Conservation (phyloP, 2,888 invertebrate species). For the Caenorhabditis macrosperma region DNA sequence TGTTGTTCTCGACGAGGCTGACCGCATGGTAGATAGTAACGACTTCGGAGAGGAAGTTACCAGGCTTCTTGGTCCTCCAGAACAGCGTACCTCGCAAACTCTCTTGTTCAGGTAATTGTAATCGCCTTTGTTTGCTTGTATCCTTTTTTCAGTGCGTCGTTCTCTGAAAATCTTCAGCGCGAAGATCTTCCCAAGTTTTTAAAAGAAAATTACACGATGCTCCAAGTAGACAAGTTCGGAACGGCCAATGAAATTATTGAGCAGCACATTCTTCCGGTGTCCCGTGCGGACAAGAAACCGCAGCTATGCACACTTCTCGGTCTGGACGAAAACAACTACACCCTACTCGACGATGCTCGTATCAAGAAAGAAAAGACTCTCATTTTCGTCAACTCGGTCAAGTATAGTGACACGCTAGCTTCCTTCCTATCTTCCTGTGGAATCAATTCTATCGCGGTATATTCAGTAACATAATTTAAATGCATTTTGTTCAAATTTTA, state of each 20-base stretch:
- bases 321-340: conserved; percentile 31
- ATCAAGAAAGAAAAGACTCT: conserved; percentile 46
- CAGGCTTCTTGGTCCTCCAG: conserved; percentile 22
- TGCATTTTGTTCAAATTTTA: conserved; percentile 1
- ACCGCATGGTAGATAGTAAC: conserved; percentile 42
- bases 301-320: conserved; percentile 43
- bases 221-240: conserved; percentile 49
- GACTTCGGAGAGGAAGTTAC: conserved; percentile 54
- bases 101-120: conserved; percentile 38
- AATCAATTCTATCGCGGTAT: conserved; percentile 27
- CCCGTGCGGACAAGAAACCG: conserved; percentile 5
- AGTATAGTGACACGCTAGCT: conserved; percentile 33
- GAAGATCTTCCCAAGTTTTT: conserved; percentile 39
- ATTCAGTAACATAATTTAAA: too few species aligned
- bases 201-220: conserved; percentile 41
- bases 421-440: neutral
- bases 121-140: neutral
- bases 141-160: conserved; percentile 48
- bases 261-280: conserved; percentile 20
- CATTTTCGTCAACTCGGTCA: conserved; percentile 51
- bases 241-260: conserved; percentile 50
- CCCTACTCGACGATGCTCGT: conserved; percentile 13
- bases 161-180: conserved; percentile 34
- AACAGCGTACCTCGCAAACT: conserved; percentile 24
- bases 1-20: conserved; percentile 56